Conservation (phyloP, 37 sponge, comb jelly and placozoan species). For the Axinella damicornis region DNA sequence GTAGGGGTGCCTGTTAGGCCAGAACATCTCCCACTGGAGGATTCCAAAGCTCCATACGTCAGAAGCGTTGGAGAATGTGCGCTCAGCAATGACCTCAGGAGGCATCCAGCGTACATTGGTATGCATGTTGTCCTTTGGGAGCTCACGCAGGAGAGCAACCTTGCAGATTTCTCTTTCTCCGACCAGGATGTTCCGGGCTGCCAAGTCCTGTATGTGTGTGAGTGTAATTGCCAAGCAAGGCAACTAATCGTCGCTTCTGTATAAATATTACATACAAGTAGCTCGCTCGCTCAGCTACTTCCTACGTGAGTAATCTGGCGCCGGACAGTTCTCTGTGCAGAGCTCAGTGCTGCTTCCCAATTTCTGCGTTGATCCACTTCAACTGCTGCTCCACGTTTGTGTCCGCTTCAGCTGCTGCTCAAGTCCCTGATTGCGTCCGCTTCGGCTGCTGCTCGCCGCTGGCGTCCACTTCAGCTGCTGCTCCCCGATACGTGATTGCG, state of each 20-base stretch:
- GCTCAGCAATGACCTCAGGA: conserved; percentile 24
- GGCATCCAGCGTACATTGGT: conserved; percentile 46
- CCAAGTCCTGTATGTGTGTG: conserved; percentile 9
- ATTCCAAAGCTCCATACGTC: conserved; percentile 45
- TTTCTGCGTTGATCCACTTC: too few species aligned
- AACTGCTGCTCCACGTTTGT: too few species aligned
- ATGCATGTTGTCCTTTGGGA: neutral
- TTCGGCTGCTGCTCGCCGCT: too few species aligned
- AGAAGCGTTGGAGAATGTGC: conserved; percentile 29
- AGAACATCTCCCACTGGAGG: conserved; percentile 62
- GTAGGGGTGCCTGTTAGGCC: conserved; percentile 17
- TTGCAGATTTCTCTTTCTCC: conserved; percentile 61
- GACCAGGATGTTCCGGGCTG: conserved; percentile 73
- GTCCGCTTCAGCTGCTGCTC: too few species aligned
- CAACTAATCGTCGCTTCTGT: neutral
- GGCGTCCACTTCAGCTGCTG: too few species aligned
- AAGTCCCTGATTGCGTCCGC: too few species aligned
- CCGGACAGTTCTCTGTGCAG: too few species aligned
- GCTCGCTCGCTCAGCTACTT: too few species aligned
- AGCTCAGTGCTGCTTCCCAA: too few species aligned
- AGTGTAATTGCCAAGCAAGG: too few species aligned
- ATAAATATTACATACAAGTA: neutral
- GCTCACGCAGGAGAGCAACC: conserved; percentile 51
- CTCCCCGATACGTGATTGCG: too few species aligned
- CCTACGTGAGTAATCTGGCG: too few species aligned